Evolutionary conservation across 2,888 invertebrate species (phyloP).

Genomic region (Byasa hedistus): DNA sequence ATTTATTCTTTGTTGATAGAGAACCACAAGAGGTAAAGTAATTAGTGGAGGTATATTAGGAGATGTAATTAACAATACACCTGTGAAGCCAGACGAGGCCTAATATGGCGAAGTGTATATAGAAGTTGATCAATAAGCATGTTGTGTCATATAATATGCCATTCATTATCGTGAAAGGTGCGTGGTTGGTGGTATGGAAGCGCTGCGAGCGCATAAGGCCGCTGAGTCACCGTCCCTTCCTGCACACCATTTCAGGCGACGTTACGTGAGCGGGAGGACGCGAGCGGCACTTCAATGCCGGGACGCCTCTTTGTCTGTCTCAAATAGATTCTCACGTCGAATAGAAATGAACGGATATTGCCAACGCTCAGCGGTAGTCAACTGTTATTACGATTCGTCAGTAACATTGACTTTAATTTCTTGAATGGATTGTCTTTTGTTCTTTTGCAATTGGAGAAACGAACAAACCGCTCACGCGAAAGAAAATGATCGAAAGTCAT

Average conservation of each 20-base stretch:
- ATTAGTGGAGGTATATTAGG: constrained; percentile 6
- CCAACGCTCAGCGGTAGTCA: constrained; percentile 12
- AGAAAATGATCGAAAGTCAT: no score
- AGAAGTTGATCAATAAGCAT: constrained; percentile 60
- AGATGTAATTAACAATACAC: constrained; percentile 34
- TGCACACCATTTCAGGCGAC: constrained; percentile 67
- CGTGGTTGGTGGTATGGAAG: constrained; percentile 44
- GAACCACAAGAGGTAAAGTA: background rate
- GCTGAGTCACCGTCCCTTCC: constrained; percentile 75
- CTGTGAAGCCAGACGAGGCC: constrained; percentile 39
- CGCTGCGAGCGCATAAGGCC: constrained; percentile 53
- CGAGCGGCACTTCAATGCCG: constrained; percentile 59
- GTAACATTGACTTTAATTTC: background rate
- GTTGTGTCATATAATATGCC: constrained; percentile 58
- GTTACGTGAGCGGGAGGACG: constrained; percentile 69
- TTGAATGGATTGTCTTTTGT: no score
- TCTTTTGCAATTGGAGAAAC: no score
- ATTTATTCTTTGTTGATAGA: no score
- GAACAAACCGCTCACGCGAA: no score
- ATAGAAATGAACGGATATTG: constrained; percentile 28
- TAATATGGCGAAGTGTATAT: constrained; percentile 49
- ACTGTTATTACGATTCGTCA: constrained; percentile 23
- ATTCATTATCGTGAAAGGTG: constrained; percentile 69
- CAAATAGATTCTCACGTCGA: constrained; percentile 31
- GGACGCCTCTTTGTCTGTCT: constrained; percentile 49